phyloP scores from a whole-genome alignment of 2,113 vertebrate genomes.

The Tauraco erythrolophus region DNA sequence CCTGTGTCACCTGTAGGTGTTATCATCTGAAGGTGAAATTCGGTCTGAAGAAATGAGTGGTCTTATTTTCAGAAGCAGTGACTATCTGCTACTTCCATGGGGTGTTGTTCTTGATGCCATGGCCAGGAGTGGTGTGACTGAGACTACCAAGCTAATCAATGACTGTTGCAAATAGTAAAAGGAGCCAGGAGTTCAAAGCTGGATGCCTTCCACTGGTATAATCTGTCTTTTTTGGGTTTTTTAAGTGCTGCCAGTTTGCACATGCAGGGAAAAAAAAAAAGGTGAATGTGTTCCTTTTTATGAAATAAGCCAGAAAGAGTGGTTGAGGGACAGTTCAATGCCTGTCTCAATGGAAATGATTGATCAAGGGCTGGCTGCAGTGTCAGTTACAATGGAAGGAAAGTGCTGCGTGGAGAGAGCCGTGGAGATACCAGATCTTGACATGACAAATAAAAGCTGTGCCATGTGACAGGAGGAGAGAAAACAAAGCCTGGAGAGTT shows the following conservation, averaged over 20 bases:
- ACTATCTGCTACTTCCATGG: background rate
- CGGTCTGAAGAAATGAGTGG: fast-evolving
- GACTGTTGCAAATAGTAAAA: background rate
- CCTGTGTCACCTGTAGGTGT: background rate
- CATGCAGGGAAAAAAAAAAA: background rate
- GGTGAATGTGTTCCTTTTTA: background rate
- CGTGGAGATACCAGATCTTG: background rate
- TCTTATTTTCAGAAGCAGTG: background rate
- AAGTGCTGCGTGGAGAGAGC: background rate
- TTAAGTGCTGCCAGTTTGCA: background rate
- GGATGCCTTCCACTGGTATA: background rate
- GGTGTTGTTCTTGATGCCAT: background rate
- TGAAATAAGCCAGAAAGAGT: background rate
- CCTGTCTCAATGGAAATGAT: background rate
- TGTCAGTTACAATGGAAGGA: background rate
- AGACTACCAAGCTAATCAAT: background rate
- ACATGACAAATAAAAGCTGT: background rate
- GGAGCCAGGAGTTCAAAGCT: background rate
- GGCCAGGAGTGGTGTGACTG: background rate
- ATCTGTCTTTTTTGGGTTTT: background rate
- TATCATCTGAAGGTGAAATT: background rate
- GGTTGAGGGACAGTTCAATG: background rate
- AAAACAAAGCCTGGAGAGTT: background rate
- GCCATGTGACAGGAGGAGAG: background rate
- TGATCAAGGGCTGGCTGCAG: background rate